Evolutionary conservation across 2,113 vertebrate genomes (phyloP), one percentile per base, ranked within the genome.

Genomic region (Callopanchax toddi): DNA sequence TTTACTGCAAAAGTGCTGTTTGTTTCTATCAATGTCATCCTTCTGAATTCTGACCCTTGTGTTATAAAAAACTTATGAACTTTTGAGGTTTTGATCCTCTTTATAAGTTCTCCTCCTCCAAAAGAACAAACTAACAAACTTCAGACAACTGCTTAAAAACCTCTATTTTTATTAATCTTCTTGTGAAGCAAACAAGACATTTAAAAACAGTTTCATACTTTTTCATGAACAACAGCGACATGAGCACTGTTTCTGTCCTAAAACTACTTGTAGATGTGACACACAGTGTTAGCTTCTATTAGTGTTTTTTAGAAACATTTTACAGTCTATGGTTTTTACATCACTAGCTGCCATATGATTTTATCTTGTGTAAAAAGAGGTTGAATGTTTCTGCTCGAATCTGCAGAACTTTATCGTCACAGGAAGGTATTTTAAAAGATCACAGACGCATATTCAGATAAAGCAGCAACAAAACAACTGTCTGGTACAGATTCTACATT

Each of bases 381-480:
- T 8, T 57, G 57, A 20, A 25, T 21, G 20, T 40, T 15, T 43
- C 49, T 62, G 26, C 25, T 34, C 36, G 4, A 67, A 40, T n/a
- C 22, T 11, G 0, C 18, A 42, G 39, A 44, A 73, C 39, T 8
- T 1, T 15, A 3, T 43, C 39, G 1, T 21, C 56, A 53, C 32
- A 66, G 25, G 58, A 63, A 29, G 46, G 13, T 60, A 55, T 45
- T n/a, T n/a, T 5, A 40, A 60, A 65, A 59, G 56, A 32, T 50
- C 44, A 64, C 57, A 86, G 51, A 63, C n/a, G 54, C 23, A 60
- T 48, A 54, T 49, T 65, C 44, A 21, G 56, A 74, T 11, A 10
- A 9, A 63, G 39, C 54, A 25, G 22, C 7, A 54, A 13, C 29
- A 16, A 56, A 65, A 60, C 23, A 52, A 9, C 39, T 34, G 37